Evolutionary conservation across 2,113 vertebrate genomes (phyloP).

Genomic region (Nothoprocta pentlandii): DNA sequence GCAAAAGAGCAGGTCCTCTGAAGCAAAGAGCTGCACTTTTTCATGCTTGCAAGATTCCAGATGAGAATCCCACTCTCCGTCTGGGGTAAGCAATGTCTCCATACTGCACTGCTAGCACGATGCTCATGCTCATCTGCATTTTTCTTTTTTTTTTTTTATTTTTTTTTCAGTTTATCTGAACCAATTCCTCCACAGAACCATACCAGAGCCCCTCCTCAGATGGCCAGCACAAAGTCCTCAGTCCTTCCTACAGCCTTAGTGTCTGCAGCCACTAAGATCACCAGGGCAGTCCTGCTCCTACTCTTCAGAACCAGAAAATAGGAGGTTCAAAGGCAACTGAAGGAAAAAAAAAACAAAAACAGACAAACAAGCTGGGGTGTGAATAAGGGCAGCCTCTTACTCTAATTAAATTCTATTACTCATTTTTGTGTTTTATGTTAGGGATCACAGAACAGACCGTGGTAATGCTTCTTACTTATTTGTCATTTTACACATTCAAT

Average conservation of each 20-base stretch:
- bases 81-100: background rate
- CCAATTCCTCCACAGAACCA: background rate
- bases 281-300: fast-evolving
- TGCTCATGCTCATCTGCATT: fast-evolving
- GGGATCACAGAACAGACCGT: background rate
- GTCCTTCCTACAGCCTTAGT: background rate
- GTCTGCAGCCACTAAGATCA: background rate
- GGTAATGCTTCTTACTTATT: background rate
- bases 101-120: fast-evolving
- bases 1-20: background rate
- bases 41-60: background rate
- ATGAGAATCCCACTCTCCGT: background rate
- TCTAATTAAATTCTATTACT: background rate
- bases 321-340: background rate
- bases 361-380: background rate
- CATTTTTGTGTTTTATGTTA: background rate
- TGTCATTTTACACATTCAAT: background rate
- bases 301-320: background rate
- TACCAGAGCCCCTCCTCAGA: background rate
- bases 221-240: background rate
- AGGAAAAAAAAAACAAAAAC: background rate
- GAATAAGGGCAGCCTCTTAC: background rate
- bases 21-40: background rate
- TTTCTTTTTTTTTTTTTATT: background rate
- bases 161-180: background rate